Evolutionary conservation across 1,140 invertebrate species (phyloP), one percentile per base, ranked within the genome.

Genomic region (Anoplophora glabripennis): DNA sequence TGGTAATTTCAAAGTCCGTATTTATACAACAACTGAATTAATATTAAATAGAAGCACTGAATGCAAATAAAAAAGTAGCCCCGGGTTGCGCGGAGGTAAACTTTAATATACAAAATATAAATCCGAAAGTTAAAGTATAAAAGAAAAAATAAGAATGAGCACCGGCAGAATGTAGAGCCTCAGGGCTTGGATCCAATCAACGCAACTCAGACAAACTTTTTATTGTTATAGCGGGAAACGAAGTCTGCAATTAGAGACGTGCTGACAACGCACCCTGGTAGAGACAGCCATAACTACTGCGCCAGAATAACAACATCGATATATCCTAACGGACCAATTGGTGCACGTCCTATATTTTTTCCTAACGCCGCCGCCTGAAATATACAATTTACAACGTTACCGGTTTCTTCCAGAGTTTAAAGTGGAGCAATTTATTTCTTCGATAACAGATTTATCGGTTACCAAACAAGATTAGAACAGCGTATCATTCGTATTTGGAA

Each of bases 221-320:
- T 61, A 61, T 61, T 61, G 59, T 57, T 52, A 51, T 56, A 57
- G 54, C 38, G 54, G 47, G 52, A 57, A 61, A 61, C 47, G 59
- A 57, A 53, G 59, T 48, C 53, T 61, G 53, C 59, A 61, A 61
- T 61, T 61, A 61, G 59, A 52, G 58, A 60, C 40, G 51, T 53
- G 59, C 59, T 57, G 47, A 49, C 34, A 34, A 49, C 34, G 34
- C 54, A 34, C 36, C 42, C 54, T 56, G 54, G 9, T 44, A 15
- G 38, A 15, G 38, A 41, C 38, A 41, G n/a, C 38, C 38, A 15
- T 41, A 41, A 41, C 38, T 41, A 15, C 38, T 41, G 38, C 38
- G 15, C n/a, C 38, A 15, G 38, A 15, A 41, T 41, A 41, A 41
- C 38, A 15, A 15, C 38, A 41, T 41, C n/a, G 15, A 41, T 17